Evolutionary conservation across 2,113 vertebrate species (phyloP), one percentile per base, ranked within the genome.

Genomic region (Bos javanicus): DNA sequence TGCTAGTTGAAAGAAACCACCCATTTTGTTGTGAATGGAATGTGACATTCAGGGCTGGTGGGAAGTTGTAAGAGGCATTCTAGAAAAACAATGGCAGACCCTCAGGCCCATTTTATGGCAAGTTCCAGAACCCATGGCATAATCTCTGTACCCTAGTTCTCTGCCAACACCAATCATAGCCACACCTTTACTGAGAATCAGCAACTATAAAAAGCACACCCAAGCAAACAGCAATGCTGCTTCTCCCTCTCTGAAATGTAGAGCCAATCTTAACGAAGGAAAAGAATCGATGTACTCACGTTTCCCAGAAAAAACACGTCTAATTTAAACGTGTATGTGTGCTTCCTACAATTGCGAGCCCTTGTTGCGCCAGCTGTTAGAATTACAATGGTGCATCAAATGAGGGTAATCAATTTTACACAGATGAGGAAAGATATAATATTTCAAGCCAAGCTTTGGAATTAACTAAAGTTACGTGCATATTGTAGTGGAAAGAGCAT

Each of bases 391-490:
- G 97, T 94, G 83, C 94, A 97, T 98, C 98, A 96, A 64, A 96
- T 96, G 83, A 96, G 78, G 13, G 96, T 57, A 98, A 98, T 97
- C 98, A 96, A 98, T 97, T 98, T 98, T 97, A 97, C 95, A 98
- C 98, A 98, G 98, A 98, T 94, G 93, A 98, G 91, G 93, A 97
- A 91, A 97, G 95, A 98, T 94, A 97, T 97, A 95, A 82, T 96
- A 97, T 98, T 98, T 98, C 98, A 97, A 97, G 91, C 95, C 33
- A 43, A 97, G 93, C 95, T 94, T 97, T 62, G 95, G 97, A 97
- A 96, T 97, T 98, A 98, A 98, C 93, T 89, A 93, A 97, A 98
- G 97, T 98, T 97, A 93, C 64, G 93, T 97, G 98, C 97, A 95
- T 97, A 95, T 97, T 97, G 95, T 91, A 93, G 96, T 96, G 93